Evolutionary conservation across 2,888 invertebrate species (phyloP).

Genomic region (Notodonta dromedarius): DNA sequence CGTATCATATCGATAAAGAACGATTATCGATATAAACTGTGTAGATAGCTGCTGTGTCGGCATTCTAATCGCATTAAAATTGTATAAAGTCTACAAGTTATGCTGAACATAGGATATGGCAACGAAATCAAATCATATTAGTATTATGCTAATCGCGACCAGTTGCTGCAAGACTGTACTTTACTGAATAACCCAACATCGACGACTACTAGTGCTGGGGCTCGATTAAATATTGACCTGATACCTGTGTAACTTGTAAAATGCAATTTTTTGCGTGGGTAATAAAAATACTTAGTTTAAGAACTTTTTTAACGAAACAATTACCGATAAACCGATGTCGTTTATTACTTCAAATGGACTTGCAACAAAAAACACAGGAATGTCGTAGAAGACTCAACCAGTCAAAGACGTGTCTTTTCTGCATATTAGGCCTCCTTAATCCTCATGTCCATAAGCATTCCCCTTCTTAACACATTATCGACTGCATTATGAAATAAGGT

Average conservation of each 20-base stretch:
- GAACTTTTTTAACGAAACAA: too few species aligned
- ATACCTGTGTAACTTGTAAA: neutral
- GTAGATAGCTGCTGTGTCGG: conserved; percentile 20
- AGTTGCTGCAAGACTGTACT: conserved; percentile 20
- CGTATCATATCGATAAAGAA: conserved; percentile 40
- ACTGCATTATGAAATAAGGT: conserved; percentile 1
- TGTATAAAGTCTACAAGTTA: conserved; percentile 32
- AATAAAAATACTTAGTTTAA: neutral
- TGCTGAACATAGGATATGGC: conserved; percentile 23
- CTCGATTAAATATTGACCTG: neutral
- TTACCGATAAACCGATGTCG: neutral
- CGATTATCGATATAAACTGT: conserved; percentile 28
- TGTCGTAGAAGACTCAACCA: neutral
- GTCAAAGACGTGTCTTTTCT: neutral
- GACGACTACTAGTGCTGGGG: conserved; percentile 8
- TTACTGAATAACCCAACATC: conserved; percentile 24
- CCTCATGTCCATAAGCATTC: neutral
- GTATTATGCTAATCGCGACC: conserved; percentile 42
- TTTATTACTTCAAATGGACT: too few species aligned
- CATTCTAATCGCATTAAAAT: conserved; percentile 42
- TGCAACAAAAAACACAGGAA: too few species aligned
- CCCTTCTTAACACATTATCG: neutral
- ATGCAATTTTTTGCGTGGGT: neutral
- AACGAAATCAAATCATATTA: conserved; percentile 47
- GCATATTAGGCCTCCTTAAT: neutral